Base-by-base conservation (phyloP, 2,888 invertebrate genomes). In the Agrotis clavis region DNA sequence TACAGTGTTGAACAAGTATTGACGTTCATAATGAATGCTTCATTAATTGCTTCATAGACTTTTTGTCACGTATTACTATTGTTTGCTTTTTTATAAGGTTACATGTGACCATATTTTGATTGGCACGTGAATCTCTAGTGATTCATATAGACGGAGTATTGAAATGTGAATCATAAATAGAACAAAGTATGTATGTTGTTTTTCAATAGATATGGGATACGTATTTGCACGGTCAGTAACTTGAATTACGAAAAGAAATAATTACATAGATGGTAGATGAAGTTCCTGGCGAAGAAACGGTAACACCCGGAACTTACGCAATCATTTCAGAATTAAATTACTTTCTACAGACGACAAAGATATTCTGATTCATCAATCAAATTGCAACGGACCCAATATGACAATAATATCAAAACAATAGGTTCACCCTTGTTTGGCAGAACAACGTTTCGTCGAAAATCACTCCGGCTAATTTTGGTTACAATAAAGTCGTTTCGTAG, bases 21-120 rank as follows among this genome's bases (percentile, higher is more conserved):
- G 54, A 71, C 60, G 59, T 21, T 57, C 47, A 13, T 45, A 71
- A 76, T 77, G 67, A 61, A 66, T 61, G 51, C 47, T 67, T 51
- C 18, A 66, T 54, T 48, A 35, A 66, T 54, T 19, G 41, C 4
- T 50, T 68, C 61, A 71, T 72, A 65, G 61, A 35, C 62, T 30
- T 65, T 76, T 74, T 79, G 85, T 85, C 85, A 85, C 84, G 84
- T 85, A 74, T 41, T 6, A 30, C 4, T 1, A 21, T 61, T 67
- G 66, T 65, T 67, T 81, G 67, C 50, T 72, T 81, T 79, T 71
- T 75, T 68, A 79, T 78, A 69, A 66, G 81, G 60, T 63, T 21
- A 62, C 67, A 48, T 41, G 67, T 59, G 50, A 56, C 63, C 67
- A 60, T 69, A 78, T 54, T 72, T 71, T 71, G 51, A 74, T 74